Base-by-base conservation (phyloP, 2,888 invertebrate genomes). In the Morpho helenor region DNA sequence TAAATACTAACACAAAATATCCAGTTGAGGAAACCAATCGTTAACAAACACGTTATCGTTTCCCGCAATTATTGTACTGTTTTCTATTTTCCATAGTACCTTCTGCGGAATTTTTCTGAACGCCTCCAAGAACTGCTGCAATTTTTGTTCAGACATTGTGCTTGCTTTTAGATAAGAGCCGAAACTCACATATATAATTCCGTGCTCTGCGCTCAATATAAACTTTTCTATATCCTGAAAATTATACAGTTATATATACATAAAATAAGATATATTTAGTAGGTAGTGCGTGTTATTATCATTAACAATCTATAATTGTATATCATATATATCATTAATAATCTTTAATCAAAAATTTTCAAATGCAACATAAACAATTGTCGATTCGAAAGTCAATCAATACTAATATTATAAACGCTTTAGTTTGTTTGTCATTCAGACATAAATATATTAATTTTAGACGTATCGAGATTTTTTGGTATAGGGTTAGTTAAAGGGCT, bases 51-150 rank as follows among this genome's bases (percentile, higher is more conserved):
- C 84, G 66, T 94, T 93, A 0, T 93, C 91, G 63, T 93, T 83
- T 22, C 82, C 87, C 0, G 79, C 82, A 64, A 87, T 88, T 70
- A 93, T 76, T 4, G 89, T 84, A 0, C 92, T 92, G 52, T 91
- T 90, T 71, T 95, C 95, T 92, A 93, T 94, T 81, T 95, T 95
- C 95, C 95, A 95, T 23, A 96, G 80, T 1, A 96, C 91, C 64
- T 93, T 92, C 69, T 94, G 92, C 0, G 94, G 92, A 55, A 95
- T 82, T 53, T 85, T 84, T 2, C 84, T 79, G 63, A 96, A 92
- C 0, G 93, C 94, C 1, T 84, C 83, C 10, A 94, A 61, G 62
- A 96, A 93, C 23, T 85, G 84, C 7, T 87, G 73, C 52, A 92
- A 71, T 68, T 92, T 94, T 0, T 91, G 80, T 16, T 80, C 73